Conservation (phyloP, 2,113 vertebrate species). For the Pollimyrus isidori region DNA sequence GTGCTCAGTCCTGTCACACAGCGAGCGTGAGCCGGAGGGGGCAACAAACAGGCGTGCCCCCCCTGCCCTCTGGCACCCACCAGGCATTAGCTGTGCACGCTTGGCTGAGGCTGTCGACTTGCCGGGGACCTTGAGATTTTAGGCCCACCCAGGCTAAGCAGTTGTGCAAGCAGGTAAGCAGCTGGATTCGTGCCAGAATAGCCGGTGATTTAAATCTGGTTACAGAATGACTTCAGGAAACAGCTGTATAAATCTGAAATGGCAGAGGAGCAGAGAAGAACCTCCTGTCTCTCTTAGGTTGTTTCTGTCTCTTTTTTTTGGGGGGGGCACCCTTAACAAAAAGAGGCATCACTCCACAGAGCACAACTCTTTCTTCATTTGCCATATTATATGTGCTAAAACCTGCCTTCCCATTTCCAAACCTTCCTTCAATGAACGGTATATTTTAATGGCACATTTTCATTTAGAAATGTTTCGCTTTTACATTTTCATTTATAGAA, state of each 20-base stretch:
- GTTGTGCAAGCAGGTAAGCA: not conserved
- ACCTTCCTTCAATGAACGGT: not conserved
- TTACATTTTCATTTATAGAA: not conserved
- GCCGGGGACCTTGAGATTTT: not conserved
- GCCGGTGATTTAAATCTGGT: not conserved
- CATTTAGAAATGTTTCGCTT: not conserved
- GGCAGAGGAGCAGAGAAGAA: not conserved
- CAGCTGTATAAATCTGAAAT: not conserved
- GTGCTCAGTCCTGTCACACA: not conserved
- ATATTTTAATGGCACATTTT: not conserved
- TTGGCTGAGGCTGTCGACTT: not conserved
- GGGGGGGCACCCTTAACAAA: not conserved
- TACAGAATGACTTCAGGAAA: not conserved
- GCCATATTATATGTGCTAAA: not conserved
- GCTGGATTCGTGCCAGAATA: constrained; percentile 1
- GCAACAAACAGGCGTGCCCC: not conserved
- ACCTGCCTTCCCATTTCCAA: not conserved
- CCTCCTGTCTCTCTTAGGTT: not conserved
- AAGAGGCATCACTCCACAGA: not conserved
- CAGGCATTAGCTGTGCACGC: not conserved
- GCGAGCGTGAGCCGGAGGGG: not conserved
- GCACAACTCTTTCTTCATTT: not conserved
- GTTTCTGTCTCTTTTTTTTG: not conserved
- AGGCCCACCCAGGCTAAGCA: not conserved
- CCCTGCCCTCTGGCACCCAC: not conserved